Evolutionary conservation across 2,888 invertebrate genomes (phyloP), one percentile per base, ranked within the genome.

Genomic region (Conus canariensis): DNA sequence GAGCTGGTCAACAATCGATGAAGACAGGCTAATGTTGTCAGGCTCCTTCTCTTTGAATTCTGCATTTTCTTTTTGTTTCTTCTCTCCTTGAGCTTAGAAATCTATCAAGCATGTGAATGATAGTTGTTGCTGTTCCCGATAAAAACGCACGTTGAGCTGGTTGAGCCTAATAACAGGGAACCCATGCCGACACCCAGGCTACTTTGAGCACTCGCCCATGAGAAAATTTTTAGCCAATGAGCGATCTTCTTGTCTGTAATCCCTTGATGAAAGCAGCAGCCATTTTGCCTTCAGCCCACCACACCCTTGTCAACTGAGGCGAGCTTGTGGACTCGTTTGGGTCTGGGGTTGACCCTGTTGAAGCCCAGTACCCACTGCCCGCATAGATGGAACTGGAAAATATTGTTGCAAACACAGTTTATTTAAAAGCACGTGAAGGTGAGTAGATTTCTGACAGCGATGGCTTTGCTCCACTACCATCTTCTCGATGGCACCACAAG

Each of bases 381-480:
- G 88, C 89, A 87, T 94, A 93, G 93, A 96, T 96, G 96, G 96
- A 96, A 94, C 94, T 96, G 93, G 96, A 96, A 95, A 96, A 96
- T 94, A 96, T 96, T 89, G 96, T 96, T 93, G 96, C 96, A 92
- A 96, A 96, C 93, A 96, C 96, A 90, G 96, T 96, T 90, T 96
- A 96, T 92, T 93, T 96, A 91, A 96, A 96, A 94, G 96, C 96
- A 91, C 94, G 96, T 91, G 96, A 96, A 95, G 96, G 96, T 96
- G 93, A 93, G 94, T 89, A 8, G 64, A 80, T 56, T 25, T 22
- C 45, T 67, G 60, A 58, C 45, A 22, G n/a, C 22, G 19, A 30
- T 58, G 56, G 12, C 12, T 25, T 58, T 64, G 70, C 89, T 56
- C 56, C 88, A 88, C 80, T 64, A 58, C 70, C 67, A 70, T 90